phyloP scores from a whole-genome alignment of 2,797 vertebrate species.

The Mormyrops attenuatus region DNA sequence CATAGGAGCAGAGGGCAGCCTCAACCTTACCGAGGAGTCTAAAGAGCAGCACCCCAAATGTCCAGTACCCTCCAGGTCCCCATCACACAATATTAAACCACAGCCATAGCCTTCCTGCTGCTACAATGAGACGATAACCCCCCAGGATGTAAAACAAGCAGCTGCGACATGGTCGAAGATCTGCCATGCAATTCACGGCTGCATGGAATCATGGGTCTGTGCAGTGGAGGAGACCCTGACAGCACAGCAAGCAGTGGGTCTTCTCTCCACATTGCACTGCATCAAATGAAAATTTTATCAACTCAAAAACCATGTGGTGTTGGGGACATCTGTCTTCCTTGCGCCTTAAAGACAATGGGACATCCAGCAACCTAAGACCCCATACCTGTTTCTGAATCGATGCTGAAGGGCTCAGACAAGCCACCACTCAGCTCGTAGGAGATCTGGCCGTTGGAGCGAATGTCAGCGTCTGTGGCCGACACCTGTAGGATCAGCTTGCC shows the following conservation, averaged over 20 bases:
- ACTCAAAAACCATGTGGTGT: background rate
- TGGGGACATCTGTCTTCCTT: background rate
- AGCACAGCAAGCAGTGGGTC: background rate
- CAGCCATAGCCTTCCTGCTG: background rate
- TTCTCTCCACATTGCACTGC: background rate
- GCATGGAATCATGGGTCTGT: background rate
- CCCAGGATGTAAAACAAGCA: background rate
- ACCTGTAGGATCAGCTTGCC: slow-evolving; percentile 85
- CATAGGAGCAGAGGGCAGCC: background rate
- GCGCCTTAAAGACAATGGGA: background rate
- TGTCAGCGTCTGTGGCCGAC: slow-evolving; percentile 85
- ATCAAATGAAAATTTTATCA: background rate
- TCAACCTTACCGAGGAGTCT: background rate
- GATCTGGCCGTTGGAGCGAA: slow-evolving; percentile 92
- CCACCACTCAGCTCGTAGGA: slow-evolving; percentile 79
- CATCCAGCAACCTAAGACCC: slow-evolving; percentile 17
- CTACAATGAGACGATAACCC: background rate
- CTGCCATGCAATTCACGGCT: background rate
- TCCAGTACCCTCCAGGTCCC: background rate
- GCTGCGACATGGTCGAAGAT: background rate
- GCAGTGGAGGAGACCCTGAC: background rate
- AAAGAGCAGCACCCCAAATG: background rate
- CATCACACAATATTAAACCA: background rate
- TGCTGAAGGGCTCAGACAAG: slow-evolving; percentile 80
- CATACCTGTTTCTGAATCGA: slow-evolving; percentile 85